Evolutionary conservation across 2,113 vertebrate species (phyloP), one percentile per base, ranked within the genome.

Genomic region (Nansenia antarctica): DNA sequence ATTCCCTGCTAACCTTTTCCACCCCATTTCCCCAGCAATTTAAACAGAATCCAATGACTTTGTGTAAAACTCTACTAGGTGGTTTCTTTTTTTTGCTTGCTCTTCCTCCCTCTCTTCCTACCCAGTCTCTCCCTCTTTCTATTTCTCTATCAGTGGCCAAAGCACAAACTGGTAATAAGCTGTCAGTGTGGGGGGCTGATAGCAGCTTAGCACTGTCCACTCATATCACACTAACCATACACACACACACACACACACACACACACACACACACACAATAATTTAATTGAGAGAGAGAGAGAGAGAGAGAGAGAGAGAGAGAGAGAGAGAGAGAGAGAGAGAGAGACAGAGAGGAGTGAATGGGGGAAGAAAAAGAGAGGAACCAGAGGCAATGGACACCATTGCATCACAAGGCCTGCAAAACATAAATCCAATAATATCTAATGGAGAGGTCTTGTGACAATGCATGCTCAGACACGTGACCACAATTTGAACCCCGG

Each of bases 81-180:
- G 7, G 7, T 47, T 12, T 47, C 45, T 6, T 2, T 49, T 1
- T 62, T 5, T 32, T 18, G 2, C 14, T 31, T 31, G 6, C n/a
- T 62, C 14, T 12, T 9, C 37, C 45, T 49, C 15, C 12, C 15
- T 6, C 45, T 49, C 3, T 37, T 4, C 39, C 18, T 42, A 18
- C 15, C 39, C 14, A 42, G 14, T 42, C 14, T 39, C 37, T 42
- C 39, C 11, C 34, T 35, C 34, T 11, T 15, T 15, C 39, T 8
- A 6, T 49, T 8, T 49, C 15, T 20, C 45, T 14, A 49, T 49
- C 45, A 49, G 45, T n/a, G 20, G 45, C 45, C 34, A 83, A 84
- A 58, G 86, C 89, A 22, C 90, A 92, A 86, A 90, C 90, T 85
- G 87, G 90, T 94, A 94, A 94, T 94, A 94, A 94, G 92, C 92